phyloP scores from a whole-genome alignment of 2,797 vertebrate genomes.

The Antrozous pallidus region DNA sequence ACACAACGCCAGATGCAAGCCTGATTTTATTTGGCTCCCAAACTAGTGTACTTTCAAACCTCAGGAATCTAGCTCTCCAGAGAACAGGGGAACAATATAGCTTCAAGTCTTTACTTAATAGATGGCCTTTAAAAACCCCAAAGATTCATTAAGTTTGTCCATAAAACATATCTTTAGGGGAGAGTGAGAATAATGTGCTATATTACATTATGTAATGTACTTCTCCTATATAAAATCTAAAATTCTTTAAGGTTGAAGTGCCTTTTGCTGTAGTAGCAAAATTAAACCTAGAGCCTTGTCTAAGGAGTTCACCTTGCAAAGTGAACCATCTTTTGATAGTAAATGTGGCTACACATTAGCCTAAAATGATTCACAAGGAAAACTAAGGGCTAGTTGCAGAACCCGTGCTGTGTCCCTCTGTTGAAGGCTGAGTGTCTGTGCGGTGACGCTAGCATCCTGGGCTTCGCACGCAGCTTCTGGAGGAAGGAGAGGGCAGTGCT shows the following conservation, averaged over 20 bases:
- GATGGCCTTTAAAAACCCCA: not conserved
- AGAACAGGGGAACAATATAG: not conserved
- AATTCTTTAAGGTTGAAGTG: not conserved
- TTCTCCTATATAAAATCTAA: not conserved
- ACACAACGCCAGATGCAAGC: not conserved
- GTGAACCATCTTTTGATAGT: not conserved
- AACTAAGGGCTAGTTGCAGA: not conserved
- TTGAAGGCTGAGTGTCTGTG: not conserved
- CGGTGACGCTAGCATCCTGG: not conserved
- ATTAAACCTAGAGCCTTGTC: not conserved
- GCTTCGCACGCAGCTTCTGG: not conserved
- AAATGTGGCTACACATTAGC: not conserved
- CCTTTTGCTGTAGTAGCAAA: not conserved
- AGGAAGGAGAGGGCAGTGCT: fast-evolving
- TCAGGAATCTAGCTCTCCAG: constrained; percentile 7
- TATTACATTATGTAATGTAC: not conserved
- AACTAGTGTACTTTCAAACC: not conserved
- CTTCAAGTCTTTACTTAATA: not conserved
- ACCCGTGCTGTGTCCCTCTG: not conserved
- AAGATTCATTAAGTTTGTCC: not conserved
- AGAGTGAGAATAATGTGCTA: not conserved
- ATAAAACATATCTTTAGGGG: not conserved
- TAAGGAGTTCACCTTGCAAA: not conserved
- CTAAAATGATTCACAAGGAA: not conserved
- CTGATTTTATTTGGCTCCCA: not conserved